Conservation (phyloP, 37 sponge, comb jelly and placozoan genomes). For the Tethya wilhelma region DNA sequence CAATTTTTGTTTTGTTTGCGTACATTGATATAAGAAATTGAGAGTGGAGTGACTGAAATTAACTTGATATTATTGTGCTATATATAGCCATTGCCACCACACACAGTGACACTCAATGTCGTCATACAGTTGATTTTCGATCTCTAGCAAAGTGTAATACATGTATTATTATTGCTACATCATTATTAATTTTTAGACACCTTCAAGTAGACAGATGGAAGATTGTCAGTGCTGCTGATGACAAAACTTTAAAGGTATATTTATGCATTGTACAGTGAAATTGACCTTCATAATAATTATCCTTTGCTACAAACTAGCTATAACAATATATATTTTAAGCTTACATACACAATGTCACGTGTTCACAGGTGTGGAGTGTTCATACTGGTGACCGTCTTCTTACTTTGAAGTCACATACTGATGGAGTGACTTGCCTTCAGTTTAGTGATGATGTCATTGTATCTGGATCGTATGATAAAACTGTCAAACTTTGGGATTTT, state of each 20-base stretch:
- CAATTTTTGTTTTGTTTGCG: no score
- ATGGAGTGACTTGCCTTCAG: slow-evolving; percentile 99
- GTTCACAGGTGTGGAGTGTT: slow-evolving; percentile 89
- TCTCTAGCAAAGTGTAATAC: no score
- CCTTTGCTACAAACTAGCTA: neutral
- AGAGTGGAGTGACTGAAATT: neutral
- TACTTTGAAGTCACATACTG: slow-evolving; percentile 94
- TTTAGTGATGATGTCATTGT: slow-evolving; percentile 97
- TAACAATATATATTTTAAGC: no score
- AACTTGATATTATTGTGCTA: neutral
- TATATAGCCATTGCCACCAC: neutral
- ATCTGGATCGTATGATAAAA: slow-evolving; percentile 97
- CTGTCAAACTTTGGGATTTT: slow-evolving; percentile 97
- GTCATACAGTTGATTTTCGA: no score
- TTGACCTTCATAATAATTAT: neutral
- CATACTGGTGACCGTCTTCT: slow-evolving; percentile 86
- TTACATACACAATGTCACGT: no score
- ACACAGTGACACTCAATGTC: no score
- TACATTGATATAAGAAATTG: no score
- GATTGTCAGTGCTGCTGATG: slow-evolving; percentile 99
- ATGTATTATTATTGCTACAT: no score
- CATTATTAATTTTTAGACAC: slow-evolving; percentile 50
- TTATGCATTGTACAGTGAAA: neutral
- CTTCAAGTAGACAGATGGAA: slow-evolving; percentile 97
- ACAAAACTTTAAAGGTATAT: slow-evolving; percentile 94